A percentile compares a stretch with the other conserved stretches of the same genome.
Evolutionary conservation across 2,888 invertebrate genomes (phyloP).

Genomic region (Vesta saturnalis): DNA sequence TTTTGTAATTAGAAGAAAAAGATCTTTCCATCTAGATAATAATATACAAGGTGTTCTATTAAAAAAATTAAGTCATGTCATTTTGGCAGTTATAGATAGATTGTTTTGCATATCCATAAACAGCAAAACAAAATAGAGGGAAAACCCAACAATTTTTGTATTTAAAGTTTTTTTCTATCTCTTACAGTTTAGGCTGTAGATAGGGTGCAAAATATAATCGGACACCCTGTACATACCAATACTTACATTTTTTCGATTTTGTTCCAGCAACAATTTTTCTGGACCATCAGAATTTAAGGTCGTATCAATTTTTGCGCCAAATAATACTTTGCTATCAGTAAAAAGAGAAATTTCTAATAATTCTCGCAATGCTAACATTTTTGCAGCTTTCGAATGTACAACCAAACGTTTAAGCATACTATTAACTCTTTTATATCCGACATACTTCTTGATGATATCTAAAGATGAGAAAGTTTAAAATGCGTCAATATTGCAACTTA

Average conservation of each 20-base stretch:
- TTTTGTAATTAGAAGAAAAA: too few species aligned
- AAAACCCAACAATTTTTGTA: too few species aligned
- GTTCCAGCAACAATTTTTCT: slow-evolving; percentile 70
- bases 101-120: too few species aligned
- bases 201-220: too few species aligned
- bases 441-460: slow-evolving; percentile 72
- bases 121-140: too few species aligned
- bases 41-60: too few species aligned
- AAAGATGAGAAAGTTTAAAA: slow-evolving; percentile 26
- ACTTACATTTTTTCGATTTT: slow-evolving; percentile 80
- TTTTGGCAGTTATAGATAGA: too few species aligned
- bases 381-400: slow-evolving; percentile 73
- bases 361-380: slow-evolving; percentile 77
- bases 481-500: not conserved
- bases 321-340: slow-evolving; percentile 71
- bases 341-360: slow-evolving; percentile 79
- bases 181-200: too few species aligned
- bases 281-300: slow-evolving; percentile 55
- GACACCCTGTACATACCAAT: not conserved
- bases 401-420: slow-evolving; percentile 74
- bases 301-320: slow-evolving; percentile 71
- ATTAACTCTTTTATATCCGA: slow-evolving; percentile 72
- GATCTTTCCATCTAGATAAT: too few species aligned
- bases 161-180: too few species aligned
- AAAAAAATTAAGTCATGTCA: too few species aligned